Conservation (phyloP, 2,888 invertebrate genomes). For the Pachycephus smyrnensis region DNA sequence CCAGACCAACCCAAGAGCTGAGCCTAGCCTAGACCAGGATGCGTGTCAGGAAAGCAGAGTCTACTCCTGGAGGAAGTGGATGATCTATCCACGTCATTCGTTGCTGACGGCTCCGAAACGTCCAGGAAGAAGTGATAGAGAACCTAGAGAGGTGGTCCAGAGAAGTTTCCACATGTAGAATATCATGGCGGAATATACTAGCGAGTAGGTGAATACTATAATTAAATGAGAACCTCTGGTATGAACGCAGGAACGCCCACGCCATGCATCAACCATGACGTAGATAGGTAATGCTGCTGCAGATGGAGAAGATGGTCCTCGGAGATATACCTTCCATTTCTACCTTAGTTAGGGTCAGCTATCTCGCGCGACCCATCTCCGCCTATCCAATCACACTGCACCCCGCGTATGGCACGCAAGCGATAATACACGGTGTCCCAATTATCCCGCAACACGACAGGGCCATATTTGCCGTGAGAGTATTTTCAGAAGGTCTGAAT, state of each 20-base stretch:
- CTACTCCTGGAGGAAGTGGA: background rate
- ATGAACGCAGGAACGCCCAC: constrained; percentile 64
- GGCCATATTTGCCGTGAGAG: constrained; percentile 51
- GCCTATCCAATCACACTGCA: constrained; percentile 65
- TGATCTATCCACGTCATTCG: background rate
- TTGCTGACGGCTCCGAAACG: background rate
- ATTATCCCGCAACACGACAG: constrained; percentile 64
- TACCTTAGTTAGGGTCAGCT: constrained; percentile 65
- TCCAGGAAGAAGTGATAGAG: background rate
- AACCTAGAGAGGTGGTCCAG: background rate
- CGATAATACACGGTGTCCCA: constrained; percentile 66
- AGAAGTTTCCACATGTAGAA: background rate
- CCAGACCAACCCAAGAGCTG: background rate
- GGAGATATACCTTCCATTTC: constrained; percentile 57
- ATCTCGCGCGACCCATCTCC: constrained; percentile 67
- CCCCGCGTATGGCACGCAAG: constrained; percentile 63
- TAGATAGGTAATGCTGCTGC: constrained; percentile 64
- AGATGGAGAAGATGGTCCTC: constrained; percentile 65
- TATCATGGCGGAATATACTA: background rate
- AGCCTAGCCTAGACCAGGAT: background rate
- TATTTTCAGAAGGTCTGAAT: constrained; percentile 55
- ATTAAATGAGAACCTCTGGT: constrained; percentile 66
- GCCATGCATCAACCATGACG: constrained; percentile 66
- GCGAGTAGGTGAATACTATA: constrained; percentile 36
- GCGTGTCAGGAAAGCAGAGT: background rate